Base-by-base conservation (phyloP, 2,888 invertebrate species). In the Conistra vaccinii region DNA sequence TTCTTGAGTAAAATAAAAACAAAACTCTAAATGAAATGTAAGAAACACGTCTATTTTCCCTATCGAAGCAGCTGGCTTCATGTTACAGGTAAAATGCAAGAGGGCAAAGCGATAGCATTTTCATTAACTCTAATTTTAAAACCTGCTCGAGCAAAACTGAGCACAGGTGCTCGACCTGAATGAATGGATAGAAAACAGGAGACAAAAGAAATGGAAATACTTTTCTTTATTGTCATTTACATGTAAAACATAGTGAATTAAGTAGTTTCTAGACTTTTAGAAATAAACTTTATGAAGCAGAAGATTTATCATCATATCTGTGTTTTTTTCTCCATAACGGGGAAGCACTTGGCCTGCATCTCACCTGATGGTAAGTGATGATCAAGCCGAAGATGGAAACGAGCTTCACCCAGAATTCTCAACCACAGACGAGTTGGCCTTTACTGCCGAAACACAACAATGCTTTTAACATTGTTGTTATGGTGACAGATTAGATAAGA, bases 101-200 rank as follows among this genome's bases (percentile, higher is more conserved):
- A 66, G 17, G 60, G 60, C 20, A 48, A 55, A 77, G 51, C 48
- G 76, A 81, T 67, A 73, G 66, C 72, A 76, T 84, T 81, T 84
- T 81, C 81, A 80, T 83, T 83, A 71, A 55, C 66, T 63, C 70
- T 83, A 68, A 83, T 84, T 83, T 84, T 69, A 73, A 77, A 76
- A 77, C 73, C 20, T 51, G 35, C 69, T 76, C 67, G 62, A 76
- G 76, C 61, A 69, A 32, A 72, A 84, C 66, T 53, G 71, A n/a
- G 69, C 81, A 63, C 84, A 80, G 81, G 76, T 82, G 82, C 55
- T 67, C 53, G 58, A 66, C 57, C 81, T 17, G 42, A 76, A 69
- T 69, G 65, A 72, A 76, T 63, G 58, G 71, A 69, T 84, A 61
- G 48, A 76, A 72, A 76, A 80, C 60, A 53, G 61, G 32, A 76